These are phyloP conservation scores for Cantharis lateralis DNA, from an alignment of 2,888 invertebrate genomes.

Conservation along the genomic window DNA sequence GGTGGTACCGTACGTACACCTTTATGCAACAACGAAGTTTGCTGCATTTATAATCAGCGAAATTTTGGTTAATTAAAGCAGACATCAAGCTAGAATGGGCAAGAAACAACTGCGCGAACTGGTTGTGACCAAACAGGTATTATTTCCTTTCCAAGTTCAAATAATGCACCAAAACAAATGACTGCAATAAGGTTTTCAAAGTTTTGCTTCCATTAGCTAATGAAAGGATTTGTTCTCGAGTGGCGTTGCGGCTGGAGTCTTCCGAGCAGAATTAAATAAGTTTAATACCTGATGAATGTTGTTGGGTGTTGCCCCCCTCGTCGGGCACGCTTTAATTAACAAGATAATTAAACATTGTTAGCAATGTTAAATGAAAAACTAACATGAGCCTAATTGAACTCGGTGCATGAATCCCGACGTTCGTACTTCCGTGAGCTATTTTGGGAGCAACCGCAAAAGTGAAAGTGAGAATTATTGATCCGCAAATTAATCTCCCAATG, in stretches of 20 bases:
- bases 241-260: neutral
- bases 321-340: neutral
- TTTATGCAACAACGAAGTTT: neutral
- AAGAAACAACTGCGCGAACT: neutral
- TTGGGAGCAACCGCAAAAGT: neutral
- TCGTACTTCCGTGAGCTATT: neutral
- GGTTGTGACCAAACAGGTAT: constrained; percentile 3
- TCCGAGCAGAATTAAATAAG: neutral
- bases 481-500: neutral
- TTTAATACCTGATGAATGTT: neutral
- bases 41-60: neutral
- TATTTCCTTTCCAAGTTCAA: neutral
- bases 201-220: neutral
- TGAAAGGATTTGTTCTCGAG: neutral
- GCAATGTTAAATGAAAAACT: neutral
- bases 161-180: neutral
- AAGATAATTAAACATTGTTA: neutral
- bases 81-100: constrained; percentile 5
- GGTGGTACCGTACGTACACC: neutral
- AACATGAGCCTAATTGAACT: neutral
- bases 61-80: constrained; percentile 7
- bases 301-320: neutral
- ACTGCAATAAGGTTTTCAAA: neutral
- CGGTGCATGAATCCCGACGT: neutral
- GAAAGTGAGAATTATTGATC: constrained; percentile 7